These are phyloP conservation scores for Holotrichia oblita DNA, from an alignment of 1,140 invertebrate genomes.

Conservation along the genomic window DNA sequence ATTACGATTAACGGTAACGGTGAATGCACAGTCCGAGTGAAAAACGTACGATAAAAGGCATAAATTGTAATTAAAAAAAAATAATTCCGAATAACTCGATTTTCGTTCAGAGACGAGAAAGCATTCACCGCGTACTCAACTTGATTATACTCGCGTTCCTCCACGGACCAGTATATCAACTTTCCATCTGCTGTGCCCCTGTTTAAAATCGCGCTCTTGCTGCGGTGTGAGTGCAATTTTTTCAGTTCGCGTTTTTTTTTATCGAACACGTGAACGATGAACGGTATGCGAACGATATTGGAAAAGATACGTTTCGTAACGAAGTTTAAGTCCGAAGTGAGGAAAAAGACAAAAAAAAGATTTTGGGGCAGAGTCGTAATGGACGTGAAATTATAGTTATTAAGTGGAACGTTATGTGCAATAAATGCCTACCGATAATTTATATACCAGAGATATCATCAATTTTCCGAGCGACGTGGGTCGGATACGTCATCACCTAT, in stretches of 20 bases:
- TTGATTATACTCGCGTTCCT: constrained; percentile 11
- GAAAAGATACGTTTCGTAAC: background rate
- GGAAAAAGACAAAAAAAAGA: background rate
- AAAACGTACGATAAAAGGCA: constrained; percentile 15
- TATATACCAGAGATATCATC: background rate
- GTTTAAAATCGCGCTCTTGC: constrained; percentile 25
- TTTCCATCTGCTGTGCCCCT: constrained; percentile 27
- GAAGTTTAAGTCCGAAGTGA: background rate
- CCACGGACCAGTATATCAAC: constrained; percentile 21
- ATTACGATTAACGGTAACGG: constrained; percentile 30
- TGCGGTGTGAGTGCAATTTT: background rate
- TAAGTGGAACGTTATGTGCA: background rate
- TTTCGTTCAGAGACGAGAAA: constrained; percentile 1
- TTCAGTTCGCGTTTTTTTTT: background rate
- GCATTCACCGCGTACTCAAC: background rate
- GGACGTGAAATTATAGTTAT: constrained; percentile 4
- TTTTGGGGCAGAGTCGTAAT: constrained; percentile 18
- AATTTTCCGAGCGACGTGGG: background rate
- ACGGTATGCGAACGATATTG: background rate
- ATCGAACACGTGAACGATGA: background rate
- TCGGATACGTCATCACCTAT: background rate
- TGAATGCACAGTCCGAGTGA: background rate
- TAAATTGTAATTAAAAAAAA: constrained; percentile 31
- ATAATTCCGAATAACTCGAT: constrained; percentile 29
- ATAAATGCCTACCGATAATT: constrained; percentile 16